Base-by-base conservation (phyloP, 2,113 vertebrate species). In the Dascyllus trimaculatus region DNA sequence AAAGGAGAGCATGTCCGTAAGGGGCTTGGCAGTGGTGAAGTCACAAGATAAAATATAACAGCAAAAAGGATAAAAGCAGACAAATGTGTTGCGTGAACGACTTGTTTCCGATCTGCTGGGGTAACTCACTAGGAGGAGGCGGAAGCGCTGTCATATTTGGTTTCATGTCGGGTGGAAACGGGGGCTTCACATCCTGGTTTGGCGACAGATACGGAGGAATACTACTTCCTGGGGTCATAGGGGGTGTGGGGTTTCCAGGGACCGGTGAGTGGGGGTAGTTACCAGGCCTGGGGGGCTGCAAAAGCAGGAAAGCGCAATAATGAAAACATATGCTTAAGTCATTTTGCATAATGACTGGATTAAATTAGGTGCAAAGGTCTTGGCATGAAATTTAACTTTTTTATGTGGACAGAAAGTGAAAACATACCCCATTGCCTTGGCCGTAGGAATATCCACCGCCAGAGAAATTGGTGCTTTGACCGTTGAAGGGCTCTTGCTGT, bases 201-300 rank as follows among this genome's bases (percentile, higher is more conserved):
- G 98, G 98, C 71, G 98, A 99, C 88, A 99, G 92, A 90, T 99
- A 99, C 0, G 97, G 96, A 67, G 97, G 97, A 87, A 99, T 99
- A 93, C 95, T 98, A 93, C 97, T 99, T 91, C 98, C 97, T 15
- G 98, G 98, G 85, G 98, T 99, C 97, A 99, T 99, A 62, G 98
- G 98, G 71, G 98, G 98, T 0, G 98, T 99, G 81, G 98, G 98
- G 88, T 99, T 99, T 84, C 98, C 98, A 88, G 98, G 98, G 88
- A 99, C 98, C n/a, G 98, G 98, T 1, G 98, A 99, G 95, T 99
- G 98, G 71, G 98, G 98, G 93, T 99, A 99, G 94, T 96, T 99
- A 71, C 96, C 96, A 74, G 98, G 97, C 90, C 98, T 96, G 52
- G 97, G 97, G 82, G 97, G 97, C 97, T 99, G 90, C 92, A 59